Conservation (phyloP, 2,113 vertebrate genomes). For the Phainopepla nitens region DNA sequence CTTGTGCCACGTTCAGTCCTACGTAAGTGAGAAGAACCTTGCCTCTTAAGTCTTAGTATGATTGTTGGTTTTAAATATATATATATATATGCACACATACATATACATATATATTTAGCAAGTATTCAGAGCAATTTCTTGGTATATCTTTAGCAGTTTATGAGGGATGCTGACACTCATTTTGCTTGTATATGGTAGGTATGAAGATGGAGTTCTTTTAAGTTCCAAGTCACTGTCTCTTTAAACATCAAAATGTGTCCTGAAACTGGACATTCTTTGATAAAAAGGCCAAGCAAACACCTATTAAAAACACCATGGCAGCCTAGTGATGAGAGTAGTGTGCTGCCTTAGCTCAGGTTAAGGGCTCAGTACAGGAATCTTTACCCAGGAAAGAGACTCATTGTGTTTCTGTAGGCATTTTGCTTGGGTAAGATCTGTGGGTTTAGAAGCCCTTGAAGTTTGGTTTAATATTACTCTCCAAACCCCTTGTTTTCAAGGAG, state of each 20-base stretch:
- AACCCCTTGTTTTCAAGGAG: slow-evolving; percentile 65
- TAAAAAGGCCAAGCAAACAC: slow-evolving; percentile 54
- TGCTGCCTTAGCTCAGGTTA: slow-evolving; percentile 54
- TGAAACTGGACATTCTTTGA: slow-evolving; percentile 38
- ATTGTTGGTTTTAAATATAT: slow-evolving; percentile 60
- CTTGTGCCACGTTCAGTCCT: neutral
- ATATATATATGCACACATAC: fast-evolving
- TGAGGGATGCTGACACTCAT: slow-evolving; percentile 52
- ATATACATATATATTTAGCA: slow-evolving; percentile 56
- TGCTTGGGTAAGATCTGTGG: slow-evolving; percentile 40
- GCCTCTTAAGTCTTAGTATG: slow-evolving; percentile 56
- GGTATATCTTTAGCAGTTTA: slow-evolving; percentile 53
- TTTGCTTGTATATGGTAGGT: neutral
- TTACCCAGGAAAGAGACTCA: slow-evolving; percentile 34
- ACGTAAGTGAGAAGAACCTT: slow-evolving; percentile 2
- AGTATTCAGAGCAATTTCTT: slow-evolving; percentile 52
- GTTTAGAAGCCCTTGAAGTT: slow-evolving; percentile 60
- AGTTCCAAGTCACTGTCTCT: slow-evolving; percentile 39
- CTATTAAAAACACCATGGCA: slow-evolving; percentile 64
- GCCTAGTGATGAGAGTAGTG: slow-evolving; percentile 37
- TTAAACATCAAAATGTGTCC: slow-evolving; percentile 61
- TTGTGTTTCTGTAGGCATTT: neutral
- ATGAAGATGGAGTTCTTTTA: slow-evolving; percentile 13
- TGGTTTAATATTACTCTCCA: slow-evolving; percentile 59
- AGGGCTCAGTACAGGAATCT: slow-evolving; percentile 31